phyloP scores from a whole-genome alignment of 2,113 vertebrate species.

The Zingel zingel region DNA sequence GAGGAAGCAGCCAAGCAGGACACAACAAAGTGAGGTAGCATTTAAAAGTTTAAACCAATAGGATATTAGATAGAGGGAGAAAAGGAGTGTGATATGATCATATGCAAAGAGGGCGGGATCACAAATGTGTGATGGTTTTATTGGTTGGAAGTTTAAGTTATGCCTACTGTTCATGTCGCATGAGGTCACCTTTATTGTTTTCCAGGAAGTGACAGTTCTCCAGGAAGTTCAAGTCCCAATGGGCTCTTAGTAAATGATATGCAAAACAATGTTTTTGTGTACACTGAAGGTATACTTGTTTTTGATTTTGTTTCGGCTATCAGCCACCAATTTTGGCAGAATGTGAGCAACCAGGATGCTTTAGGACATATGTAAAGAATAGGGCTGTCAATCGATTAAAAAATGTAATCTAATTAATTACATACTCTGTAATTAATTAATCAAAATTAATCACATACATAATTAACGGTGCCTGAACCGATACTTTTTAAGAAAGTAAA shows the following conservation, averaged over 20 bases:
- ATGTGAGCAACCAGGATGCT: neutral
- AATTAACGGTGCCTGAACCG: too few species aligned
- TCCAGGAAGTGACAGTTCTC: conserved; percentile 40
- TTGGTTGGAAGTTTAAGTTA: conserved; percentile 15
- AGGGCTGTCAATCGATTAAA: too few species aligned
- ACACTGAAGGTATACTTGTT: neutral
- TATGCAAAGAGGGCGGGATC: neutral
- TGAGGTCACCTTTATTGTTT: conserved; percentile 21
- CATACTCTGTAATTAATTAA: too few species aligned
- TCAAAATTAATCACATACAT: too few species aligned
- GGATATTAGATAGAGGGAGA: neutral
- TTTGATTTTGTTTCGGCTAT: neutral
- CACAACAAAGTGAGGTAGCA: neutral
- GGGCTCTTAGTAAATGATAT: conserved; percentile 27
- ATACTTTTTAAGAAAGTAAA: too few species aligned
- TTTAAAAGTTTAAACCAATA: neutral
- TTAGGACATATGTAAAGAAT: neutral
- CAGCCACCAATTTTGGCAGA: neutral
- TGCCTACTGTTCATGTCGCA: neutral
- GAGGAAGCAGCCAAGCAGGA: neutral
- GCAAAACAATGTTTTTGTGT: conserved; percentile 24
- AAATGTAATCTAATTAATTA: too few species aligned
- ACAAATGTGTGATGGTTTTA: neutral
- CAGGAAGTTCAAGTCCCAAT: conserved; percentile 23
- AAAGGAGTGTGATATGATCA: neutral